Conservation (phyloP, 2,113 vertebrate genomes). For the Geococcyx californianus region DNA sequence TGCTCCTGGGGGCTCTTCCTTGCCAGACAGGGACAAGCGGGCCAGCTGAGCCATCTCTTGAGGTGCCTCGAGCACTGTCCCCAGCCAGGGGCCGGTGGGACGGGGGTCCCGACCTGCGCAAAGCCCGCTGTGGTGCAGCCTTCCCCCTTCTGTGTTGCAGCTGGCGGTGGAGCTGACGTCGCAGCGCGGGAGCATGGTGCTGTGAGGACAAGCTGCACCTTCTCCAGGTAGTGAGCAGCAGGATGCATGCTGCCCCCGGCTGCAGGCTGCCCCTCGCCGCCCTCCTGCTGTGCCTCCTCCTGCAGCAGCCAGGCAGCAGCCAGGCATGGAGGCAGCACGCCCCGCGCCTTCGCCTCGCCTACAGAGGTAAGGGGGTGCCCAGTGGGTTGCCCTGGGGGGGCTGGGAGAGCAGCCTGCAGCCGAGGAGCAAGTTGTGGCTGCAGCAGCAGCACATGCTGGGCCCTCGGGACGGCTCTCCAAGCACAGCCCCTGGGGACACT, state of each 20-base stretch:
- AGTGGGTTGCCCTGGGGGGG: neutral
- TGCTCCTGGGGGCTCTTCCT: neutral
- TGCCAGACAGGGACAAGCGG: too few species aligned
- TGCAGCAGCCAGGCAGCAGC: neutral
- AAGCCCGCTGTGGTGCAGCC: neutral
- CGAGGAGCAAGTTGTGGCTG: fast-evolving
- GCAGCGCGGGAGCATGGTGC: neutral
- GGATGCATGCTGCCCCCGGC: neutral
- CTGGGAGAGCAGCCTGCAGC: neutral
- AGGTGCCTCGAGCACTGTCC: neutral
- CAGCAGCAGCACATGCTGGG: fast-evolving
- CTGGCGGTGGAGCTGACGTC: fast-evolving
- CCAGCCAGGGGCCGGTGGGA: neutral
- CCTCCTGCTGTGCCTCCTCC: neutral
- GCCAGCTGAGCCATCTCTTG: fast-evolving
- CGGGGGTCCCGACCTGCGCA: fast-evolving
- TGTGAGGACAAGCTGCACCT: neutral
- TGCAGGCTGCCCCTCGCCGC: neutral
- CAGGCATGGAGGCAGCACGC: conserved; percentile 34
- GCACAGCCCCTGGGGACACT: neutral
- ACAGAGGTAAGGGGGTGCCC: conserved; percentile 60
- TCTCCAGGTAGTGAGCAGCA: neutral
- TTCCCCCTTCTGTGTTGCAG: conserved; percentile 4
- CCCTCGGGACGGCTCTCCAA: neutral
- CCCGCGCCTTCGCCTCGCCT: conserved; percentile 66